Conservation (phyloP, 2,888 invertebrate genomes). For the Baronia brevicornis region DNA sequence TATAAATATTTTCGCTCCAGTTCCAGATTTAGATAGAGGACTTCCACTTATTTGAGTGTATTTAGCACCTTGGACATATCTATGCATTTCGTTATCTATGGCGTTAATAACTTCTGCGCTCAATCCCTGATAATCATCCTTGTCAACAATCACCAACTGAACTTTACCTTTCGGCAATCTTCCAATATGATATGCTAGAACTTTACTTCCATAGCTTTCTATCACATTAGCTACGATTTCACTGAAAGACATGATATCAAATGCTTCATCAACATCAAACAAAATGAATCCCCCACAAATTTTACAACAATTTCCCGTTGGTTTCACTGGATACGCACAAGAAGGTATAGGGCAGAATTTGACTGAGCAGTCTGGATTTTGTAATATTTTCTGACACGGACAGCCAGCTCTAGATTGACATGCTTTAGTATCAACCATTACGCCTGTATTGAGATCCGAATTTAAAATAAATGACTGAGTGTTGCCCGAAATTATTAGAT, state of each 20-base stretch:
- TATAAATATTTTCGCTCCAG: slow-evolving; percentile 45
- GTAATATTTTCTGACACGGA: slow-evolving; percentile 40
- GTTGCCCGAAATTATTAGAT: no score
- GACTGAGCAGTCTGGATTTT: slow-evolving; percentile 41
- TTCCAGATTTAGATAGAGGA: slow-evolving; percentile 40
- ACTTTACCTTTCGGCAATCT: slow-evolving; percentile 34
- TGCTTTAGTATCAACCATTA: slow-evolving; percentile 20
- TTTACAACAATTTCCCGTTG: slow-evolving; percentile 56
- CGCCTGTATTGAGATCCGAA: slow-evolving; percentile 23
- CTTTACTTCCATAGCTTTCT: slow-evolving; percentile 30
- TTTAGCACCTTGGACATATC: slow-evolving; percentile 33
- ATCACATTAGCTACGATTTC: slow-evolving; percentile 37
- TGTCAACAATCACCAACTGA: slow-evolving; percentile 55
- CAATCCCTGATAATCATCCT: slow-evolving; percentile 43
- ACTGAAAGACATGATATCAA: slow-evolving; percentile 39
- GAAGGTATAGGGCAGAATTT: slow-evolving; percentile 47
- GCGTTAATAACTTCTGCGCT: slow-evolving; percentile 44
- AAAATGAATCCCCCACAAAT: slow-evolving; percentile 53
- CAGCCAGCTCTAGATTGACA: slow-evolving; percentile 46
- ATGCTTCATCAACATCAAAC: slow-evolving; percentile 40
- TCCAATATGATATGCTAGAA: slow-evolving; percentile 45
- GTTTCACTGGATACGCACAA: slow-evolving; percentile 50
- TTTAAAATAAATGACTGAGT: slow-evolving; percentile 43
- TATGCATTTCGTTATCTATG: slow-evolving; percentile 35
- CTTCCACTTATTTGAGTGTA: slow-evolving; percentile 41